A percentile compares a stretch with the other conserved stretches of the same genome.
phyloP scores from a whole-genome alignment of 1,140 invertebrate species.

The Rhynchophorus ferrugineus region DNA sequence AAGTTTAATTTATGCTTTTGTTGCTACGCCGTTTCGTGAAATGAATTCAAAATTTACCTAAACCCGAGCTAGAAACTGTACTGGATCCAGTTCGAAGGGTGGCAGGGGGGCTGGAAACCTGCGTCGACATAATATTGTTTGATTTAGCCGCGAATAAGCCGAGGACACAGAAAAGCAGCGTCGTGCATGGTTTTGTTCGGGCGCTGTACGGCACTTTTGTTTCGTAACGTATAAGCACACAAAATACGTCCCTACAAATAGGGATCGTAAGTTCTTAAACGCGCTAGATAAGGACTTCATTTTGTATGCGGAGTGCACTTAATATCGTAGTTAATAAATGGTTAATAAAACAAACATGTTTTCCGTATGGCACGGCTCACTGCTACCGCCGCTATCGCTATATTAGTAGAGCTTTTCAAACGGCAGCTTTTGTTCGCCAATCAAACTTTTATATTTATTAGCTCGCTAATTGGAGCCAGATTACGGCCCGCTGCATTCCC shows the following conservation, averaged over 20 bases:
- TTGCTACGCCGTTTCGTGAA: no score
- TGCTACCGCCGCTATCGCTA: conserved; percentile 16
- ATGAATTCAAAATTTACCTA: no score
- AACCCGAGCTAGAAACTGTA: no score
- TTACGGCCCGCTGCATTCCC: conserved; percentile 8
- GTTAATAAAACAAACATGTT: conserved; percentile 18
- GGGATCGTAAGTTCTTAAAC: conserved; percentile 8
- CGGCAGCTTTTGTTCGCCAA: conserved; percentile 23
- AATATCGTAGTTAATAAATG: conserved; percentile 14
- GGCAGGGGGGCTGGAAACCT: no score
- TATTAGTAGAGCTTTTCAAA: conserved; percentile 23
- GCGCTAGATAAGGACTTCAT: conserved; percentile 14
- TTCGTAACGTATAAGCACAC: neutral
- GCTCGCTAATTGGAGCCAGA: conserved; percentile 22
- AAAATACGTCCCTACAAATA: conserved; percentile 7
- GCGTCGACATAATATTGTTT: no score
- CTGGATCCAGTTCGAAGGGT: no score
- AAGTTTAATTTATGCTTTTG: no score
- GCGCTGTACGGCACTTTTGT: no score
- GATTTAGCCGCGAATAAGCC: no score
- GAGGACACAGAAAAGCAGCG: no score
- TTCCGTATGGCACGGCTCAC: conserved; percentile 1
- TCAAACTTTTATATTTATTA: conserved; percentile 28
- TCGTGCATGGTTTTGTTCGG: no score
- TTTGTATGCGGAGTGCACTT: conserved; percentile 10